phyloP scores from a whole-genome alignment of 2,888 invertebrate species.

The Pimpla rufipes region DNA sequence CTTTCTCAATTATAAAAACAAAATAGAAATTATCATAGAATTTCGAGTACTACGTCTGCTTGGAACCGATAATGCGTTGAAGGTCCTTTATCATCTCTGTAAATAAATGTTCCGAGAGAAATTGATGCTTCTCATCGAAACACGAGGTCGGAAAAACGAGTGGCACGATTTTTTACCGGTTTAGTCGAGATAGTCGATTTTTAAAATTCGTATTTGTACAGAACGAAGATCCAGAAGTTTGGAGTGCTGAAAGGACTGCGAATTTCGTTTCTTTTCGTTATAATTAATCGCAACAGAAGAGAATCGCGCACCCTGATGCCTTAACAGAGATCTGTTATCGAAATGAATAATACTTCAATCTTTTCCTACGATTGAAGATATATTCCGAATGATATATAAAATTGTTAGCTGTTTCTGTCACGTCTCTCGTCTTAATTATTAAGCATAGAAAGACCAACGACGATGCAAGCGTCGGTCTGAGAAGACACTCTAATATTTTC shows the following conservation, averaged over 20 bases:
- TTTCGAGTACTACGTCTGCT: background rate
- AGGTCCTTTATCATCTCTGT: constrained; percentile 5
- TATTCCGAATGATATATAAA: background rate
- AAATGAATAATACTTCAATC: constrained; percentile 38
- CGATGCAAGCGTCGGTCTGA: constrained; percentile 1
- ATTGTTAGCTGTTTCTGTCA: background rate
- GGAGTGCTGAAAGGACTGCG: background rate
- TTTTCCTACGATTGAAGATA: constrained; percentile 29
- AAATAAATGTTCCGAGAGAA: constrained; percentile 35
- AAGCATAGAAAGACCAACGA: constrained; percentile 24
- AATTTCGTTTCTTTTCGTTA: background rate
- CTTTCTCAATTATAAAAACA: background rate
- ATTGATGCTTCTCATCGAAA: constrained; percentile 15
- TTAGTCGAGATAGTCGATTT: constrained; percentile 13
- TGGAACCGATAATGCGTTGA: background rate
- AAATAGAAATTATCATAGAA: background rate
- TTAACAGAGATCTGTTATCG: constrained; percentile 58
- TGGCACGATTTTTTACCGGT: constrained; percentile 12
- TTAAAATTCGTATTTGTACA: constrained; percentile 35
- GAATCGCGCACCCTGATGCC: constrained; percentile 52
- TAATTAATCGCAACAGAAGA: constrained; percentile 17
- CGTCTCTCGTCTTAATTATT: background rate
- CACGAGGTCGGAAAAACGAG: constrained; percentile 18
- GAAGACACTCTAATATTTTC: background rate
- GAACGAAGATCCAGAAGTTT: constrained; percentile 3